Percentiles rank a stretch among this genome's conserved stretches.
These are phyloP conservation scores for Platynereis dumerilii DNA, from an alignment of 2,888 invertebrate genomes.

Conservation along the genomic window DNA sequence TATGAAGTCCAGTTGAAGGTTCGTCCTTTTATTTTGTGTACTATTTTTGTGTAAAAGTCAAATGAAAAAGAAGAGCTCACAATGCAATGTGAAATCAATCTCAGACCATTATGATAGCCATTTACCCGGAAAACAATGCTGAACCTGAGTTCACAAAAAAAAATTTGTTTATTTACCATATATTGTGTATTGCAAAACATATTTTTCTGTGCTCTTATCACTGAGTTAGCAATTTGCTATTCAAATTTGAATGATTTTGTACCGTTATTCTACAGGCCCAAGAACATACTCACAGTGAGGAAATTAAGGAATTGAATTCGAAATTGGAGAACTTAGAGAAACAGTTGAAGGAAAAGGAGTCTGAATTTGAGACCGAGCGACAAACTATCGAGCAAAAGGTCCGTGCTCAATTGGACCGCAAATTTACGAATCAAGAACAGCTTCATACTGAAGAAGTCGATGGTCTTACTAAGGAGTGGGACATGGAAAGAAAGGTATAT, in stretches of 20 bases:
- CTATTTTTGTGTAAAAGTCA: background rate
- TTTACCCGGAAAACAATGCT: no score
- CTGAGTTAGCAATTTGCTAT: no score
- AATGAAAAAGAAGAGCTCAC: background rate
- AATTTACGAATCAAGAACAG: conserved; percentile 41
- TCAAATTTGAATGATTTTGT: background rate
- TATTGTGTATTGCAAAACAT: no score
- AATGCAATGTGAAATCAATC: no score
- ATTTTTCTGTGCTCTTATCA: background rate
- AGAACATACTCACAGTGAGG: conserved; percentile 38
- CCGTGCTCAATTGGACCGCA: conserved; percentile 42
- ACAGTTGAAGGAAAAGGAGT: conserved; percentile 31
- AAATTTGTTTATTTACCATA: no score
- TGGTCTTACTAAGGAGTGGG: conserved; percentile 50
- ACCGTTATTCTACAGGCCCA: no score
- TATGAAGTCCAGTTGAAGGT: conserved; percentile 53
- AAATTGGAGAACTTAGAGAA: conserved; percentile 41
- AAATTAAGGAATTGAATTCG: conserved; percentile 39
- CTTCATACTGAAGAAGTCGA: conserved; percentile 45
- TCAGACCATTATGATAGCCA: no score
- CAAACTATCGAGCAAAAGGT: conserved; percentile 42
- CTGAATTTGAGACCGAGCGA: conserved; percentile 43
- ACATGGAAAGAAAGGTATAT: conserved; percentile 50
- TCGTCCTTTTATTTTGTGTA: background rate
- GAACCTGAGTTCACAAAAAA: no score